Base-by-base conservation (phyloP, 2,113 vertebrate genomes). In the Albula glossodonta region DNA sequence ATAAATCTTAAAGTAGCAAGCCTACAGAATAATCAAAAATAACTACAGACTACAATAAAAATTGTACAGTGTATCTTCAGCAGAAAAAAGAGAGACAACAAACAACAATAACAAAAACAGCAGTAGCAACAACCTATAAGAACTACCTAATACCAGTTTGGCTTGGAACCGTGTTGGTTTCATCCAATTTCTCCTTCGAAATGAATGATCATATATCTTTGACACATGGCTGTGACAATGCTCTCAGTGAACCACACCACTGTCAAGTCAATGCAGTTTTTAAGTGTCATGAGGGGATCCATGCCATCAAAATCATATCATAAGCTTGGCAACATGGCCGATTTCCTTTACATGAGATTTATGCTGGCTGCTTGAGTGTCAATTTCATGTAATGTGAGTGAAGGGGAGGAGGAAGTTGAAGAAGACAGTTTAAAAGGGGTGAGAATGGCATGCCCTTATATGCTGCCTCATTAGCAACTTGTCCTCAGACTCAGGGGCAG, bases 141-240 rank as follows among this genome's bases (percentile, higher is more conserved):
- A 31, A 74, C 70, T 10, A 74, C 66, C n/a, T 74, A 9, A 74
- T 25, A 74, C 8, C n/a, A 10, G 70, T 8, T 74, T 74, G n/a
- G 70, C 70, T 9, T 25, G 70, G 70, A 74, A n/a, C 31, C 70
- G 31, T 74, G 70, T 74, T 10, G 70, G 22, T n/a, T 74, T 74
- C 70, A 74, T 74, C 70, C 70, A 74, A 74, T 74, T 74, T 66
- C 31, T 74, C 70, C 70, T 74, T 74, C 10, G n/a, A 74, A 74
- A 74, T 4, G 4, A 74, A 25, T 5, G 22, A 10, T 22, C 22
- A 22, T 74, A 22, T 25, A 25, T 22, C n/a, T 74, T 19, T 74
- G 70, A 31, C 31, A 8, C 31, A n/a, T n/a, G n/a, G 70, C n/a
- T 22, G n/a, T 74, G 70, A 74, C 70, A 31, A 74, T 8, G 70